Conservation (phyloP, 1,140 invertebrate genomes). For the Bradynema listronoti region DNA sequence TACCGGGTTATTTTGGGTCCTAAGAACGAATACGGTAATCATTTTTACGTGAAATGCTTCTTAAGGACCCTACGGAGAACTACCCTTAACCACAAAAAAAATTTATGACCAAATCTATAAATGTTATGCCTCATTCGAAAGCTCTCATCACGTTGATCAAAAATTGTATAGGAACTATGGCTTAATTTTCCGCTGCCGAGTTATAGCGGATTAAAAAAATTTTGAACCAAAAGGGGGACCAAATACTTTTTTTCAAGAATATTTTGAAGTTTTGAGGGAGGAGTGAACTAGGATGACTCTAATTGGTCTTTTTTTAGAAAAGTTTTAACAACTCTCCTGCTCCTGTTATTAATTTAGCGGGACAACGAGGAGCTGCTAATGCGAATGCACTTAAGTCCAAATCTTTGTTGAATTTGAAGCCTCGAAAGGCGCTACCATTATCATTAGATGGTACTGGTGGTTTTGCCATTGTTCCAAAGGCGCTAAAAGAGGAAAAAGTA, state of each 20-base stretch:
- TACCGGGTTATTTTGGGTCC: too few relatives aligned
- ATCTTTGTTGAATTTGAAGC: slow-evolving; percentile 26
- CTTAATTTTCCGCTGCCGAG: too few relatives aligned
- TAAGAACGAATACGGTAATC: too few relatives aligned
- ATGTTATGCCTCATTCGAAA: too few relatives aligned
- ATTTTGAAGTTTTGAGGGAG: not conserved
- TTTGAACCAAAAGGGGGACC: too few relatives aligned
- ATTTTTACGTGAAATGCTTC: too few relatives aligned
- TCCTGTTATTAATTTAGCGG: not conserved
- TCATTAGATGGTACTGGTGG: slow-evolving; percentile 25
- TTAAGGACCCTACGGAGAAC: too few relatives aligned
- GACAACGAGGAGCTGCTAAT: slow-evolving; percentile 1
- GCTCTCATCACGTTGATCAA: too few relatives aligned
- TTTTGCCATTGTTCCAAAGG: slow-evolving; percentile 48
- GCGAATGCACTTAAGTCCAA: not conserved
- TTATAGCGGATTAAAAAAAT: too few relatives aligned
- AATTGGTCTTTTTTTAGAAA: slow-evolving; percentile 5
- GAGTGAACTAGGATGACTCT: not conserved
- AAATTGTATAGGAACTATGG: too few relatives aligned
- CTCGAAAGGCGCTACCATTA: slow-evolving; percentile 35
- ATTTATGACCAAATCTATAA: slow-evolving; percentile 2
- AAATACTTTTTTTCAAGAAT: not conserved
- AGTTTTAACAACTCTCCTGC: not conserved
- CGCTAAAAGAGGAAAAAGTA: slow-evolving; percentile 52
- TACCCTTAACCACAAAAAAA: too few relatives aligned